phyloP scores from a whole-genome alignment of 2,113 vertebrate species.

The Baryphthengus martii region DNA sequence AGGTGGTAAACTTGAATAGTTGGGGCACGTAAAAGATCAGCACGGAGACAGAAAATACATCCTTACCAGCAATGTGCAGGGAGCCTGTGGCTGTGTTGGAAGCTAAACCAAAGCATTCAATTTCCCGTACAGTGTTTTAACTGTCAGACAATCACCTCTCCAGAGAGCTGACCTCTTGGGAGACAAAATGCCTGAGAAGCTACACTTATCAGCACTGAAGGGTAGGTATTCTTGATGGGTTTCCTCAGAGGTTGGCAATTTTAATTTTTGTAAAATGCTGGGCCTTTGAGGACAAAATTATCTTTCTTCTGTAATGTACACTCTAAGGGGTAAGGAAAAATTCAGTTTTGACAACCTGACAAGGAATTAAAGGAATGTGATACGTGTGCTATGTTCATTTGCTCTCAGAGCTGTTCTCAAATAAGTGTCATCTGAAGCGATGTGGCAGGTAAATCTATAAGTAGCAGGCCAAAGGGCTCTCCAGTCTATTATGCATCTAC shows the following conservation, averaged over 20 bases:
- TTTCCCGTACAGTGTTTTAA: neutral
- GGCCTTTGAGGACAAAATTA: neutral
- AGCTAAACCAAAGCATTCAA: neutral
- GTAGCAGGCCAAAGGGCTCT: neutral
- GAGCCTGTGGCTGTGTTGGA: neutral
- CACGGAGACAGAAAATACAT: neutral
- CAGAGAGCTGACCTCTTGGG: neutral
- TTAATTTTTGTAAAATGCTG: neutral
- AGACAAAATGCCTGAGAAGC: neutral
- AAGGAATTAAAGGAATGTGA: neutral
- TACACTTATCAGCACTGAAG: neutral
- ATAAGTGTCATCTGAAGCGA: neutral
- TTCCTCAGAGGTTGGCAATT: neutral
- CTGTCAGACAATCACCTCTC: neutral
- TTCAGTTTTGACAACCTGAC: neutral
- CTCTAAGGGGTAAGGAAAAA: neutral
- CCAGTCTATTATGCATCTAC: neutral
- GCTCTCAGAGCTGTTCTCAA: neutral
- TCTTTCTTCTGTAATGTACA: neutral
- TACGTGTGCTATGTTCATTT: neutral
- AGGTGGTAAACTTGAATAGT: neutral
- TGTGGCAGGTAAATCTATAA: neutral
- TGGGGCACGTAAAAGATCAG: neutral
- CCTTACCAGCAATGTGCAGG: neutral
- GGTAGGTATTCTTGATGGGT: neutral